Percentiles rank a stretch among this genome's conserved stretches.
Conservation (phyloP, 2,888 invertebrate species). For the Vannuccia rotundouncinata region DNA sequence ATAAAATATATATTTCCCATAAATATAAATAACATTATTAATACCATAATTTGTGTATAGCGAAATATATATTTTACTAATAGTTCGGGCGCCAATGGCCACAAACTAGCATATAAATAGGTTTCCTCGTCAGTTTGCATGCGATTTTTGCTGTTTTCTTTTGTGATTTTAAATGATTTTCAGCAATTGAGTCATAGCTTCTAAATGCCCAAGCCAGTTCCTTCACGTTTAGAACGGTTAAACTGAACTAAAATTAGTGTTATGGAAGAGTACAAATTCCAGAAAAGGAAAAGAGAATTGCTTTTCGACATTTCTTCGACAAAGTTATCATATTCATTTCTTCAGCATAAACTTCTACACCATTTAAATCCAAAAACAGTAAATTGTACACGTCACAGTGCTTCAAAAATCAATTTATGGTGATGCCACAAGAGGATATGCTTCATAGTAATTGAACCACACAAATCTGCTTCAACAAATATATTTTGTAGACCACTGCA, state of each 20-base stretch:
- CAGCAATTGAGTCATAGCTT: conserved; percentile 22
- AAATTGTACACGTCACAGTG: background rate
- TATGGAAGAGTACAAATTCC: background rate
- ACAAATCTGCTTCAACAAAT: background rate
- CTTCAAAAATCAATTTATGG: background rate
- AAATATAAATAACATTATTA: too few relatives aligned
- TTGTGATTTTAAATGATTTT: too few relatives aligned
- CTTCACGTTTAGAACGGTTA: conserved; percentile 6
- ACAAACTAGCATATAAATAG: too few relatives aligned
- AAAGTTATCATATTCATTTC: background rate
- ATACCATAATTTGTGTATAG: too few relatives aligned
- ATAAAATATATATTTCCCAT: too few relatives aligned
- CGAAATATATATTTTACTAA: too few relatives aligned
- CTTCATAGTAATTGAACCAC: background rate
- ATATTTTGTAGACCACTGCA: background rate
- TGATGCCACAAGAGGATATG: background rate
- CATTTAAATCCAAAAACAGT: background rate
- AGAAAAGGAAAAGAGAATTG: background rate
- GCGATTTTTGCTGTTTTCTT: conserved; percentile 11
- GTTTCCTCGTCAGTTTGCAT: conserved; percentile 21
- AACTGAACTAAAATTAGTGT: conserved; percentile 2
- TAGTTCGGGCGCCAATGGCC: too few relatives aligned
- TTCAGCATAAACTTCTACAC: background rate
- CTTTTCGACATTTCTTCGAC: background rate
- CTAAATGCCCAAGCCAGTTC: conserved; percentile 6